Base-by-base conservation (phyloP, 1,140 invertebrate species). In the Hetaerina americana region DNA sequence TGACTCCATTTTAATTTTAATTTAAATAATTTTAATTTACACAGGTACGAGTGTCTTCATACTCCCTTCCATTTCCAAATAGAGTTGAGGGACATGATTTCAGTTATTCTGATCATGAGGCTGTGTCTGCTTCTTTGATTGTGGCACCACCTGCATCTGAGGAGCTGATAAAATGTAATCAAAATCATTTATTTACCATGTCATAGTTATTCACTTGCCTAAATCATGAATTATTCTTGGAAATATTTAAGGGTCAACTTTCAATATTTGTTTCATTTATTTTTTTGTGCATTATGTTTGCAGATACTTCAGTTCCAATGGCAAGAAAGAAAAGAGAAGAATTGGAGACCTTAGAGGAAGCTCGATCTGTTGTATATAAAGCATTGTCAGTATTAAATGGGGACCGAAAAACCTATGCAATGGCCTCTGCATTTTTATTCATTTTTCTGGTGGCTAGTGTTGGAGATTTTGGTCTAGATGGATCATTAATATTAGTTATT, bases 41-140 rank as follows among this genome's bases (percentile, higher is more conserved):
- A n/a, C 77, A 89, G 83, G 85, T 87, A 67, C 83, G 85, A 71
- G 81, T 89, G 67, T 76, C 83, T 31, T 84, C 86, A 75, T 92
- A 88, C 81, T 82, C 82, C 66, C 86, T 90, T 73, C 91, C 92
- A 5, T 86, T 93, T 69, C 87, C 90, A 74, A 82, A 88, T 40
- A 84, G 88, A 75, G 87, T 96, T 66, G 91, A 92, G 10, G 85
- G 84, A 0, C 78, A 86, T 71, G 78, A 83, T 69, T 93, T 90
- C 75, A 93, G 92, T 77, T 96, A 90, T 81, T 96, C 94, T 0
- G 94, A 96, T 80, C 94, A 96, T 78, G 94, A 96, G 83, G 93
- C 92, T n/a, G 88, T 96, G n/a, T 79, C 84, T 72, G 85, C 89
- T 22, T 84, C 82, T 66, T 78, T 94, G 22, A 82, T 81, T 76